Percentiles rank a stretch among this genome's conserved stretches.
phyloP scores from a whole-genome alignment of 2,888 invertebrate genomes.

The Drosophila birchii region DNA sequence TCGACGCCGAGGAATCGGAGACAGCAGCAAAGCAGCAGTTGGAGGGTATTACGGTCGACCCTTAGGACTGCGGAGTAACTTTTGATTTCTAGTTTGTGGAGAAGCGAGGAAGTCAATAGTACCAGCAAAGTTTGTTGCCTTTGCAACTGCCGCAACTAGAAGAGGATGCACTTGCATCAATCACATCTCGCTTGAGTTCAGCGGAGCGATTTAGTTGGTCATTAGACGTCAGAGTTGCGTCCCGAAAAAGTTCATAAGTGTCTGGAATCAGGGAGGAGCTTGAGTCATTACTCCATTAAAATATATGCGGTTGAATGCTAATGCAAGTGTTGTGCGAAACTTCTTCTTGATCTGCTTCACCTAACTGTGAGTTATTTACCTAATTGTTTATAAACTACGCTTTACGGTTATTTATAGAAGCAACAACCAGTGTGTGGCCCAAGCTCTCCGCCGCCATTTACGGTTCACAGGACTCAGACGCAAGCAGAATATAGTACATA shows the following conservation, averaged over 20 bases:
- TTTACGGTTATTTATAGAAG: slow-evolving; percentile 12
- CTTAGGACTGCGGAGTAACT: slow-evolving; percentile 10
- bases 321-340: neutral
- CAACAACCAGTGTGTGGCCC: neutral
- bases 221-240: slow-evolving; percentile 21
- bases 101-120: slow-evolving; percentile 16
- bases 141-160: neutral
- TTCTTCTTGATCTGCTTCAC: neutral
- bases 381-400: slow-evolving; percentile 9
- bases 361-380: slow-evolving; percentile 11
- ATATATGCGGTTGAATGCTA: neutral
- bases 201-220: slow-evolving; percentile 32
- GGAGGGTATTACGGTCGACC: neutral
- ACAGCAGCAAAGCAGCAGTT: neutral
- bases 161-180: slow-evolving; percentile 36
- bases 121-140: slow-evolving; percentile 8
- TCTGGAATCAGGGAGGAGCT: neutral
- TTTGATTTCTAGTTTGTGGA: slow-evolving; percentile 12
- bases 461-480: slow-evolving; percentile 12
- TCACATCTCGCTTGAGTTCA: slow-evolving; percentile 30
- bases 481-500: neutral
- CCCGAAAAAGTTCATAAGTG: neutral
- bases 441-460: slow-evolving; percentile 15
- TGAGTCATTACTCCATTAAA: neutral
- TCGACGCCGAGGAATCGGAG: neutral